phyloP scores from a whole-genome alignment of 1,140 invertebrate species.

The Helicoverpa zea region DNA sequence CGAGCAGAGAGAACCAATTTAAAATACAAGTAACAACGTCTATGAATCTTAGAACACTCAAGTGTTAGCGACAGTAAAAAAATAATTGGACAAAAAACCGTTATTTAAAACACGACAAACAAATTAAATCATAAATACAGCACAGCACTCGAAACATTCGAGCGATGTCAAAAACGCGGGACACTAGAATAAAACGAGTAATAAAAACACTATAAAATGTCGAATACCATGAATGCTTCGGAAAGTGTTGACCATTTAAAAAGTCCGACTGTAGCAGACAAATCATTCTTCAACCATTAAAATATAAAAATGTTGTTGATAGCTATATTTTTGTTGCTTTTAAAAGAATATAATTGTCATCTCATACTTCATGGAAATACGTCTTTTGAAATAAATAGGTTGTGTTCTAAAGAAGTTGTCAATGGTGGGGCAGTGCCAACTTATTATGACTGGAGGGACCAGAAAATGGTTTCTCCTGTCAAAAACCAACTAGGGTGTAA shows the following conservation, averaged over 20 bases:
- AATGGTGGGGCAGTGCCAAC: conserved; percentile 47
- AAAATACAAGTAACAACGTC: no score
- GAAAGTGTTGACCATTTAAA: conserved; percentile 57
- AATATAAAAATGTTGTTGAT: conserved; percentile 12
- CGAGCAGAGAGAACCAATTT: no score
- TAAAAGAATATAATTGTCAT: conserved; percentile 14
- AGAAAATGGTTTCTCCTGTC: conserved; percentile 57
- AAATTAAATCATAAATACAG: conserved; percentile 26
- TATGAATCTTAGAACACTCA: neutral
- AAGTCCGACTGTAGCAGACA: conserved; percentile 43
- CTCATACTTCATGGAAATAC: neutral
- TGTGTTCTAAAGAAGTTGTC: neutral
- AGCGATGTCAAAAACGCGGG: conserved; percentile 50
- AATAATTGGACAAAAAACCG: conserved; percentile 50
- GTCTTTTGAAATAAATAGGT: neutral
- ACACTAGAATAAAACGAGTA: conserved; percentile 47
- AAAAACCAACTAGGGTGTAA: conserved; percentile 62
- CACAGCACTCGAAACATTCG: conserved; percentile 14
- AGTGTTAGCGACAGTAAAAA: conserved; percentile 48
- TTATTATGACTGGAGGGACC: conserved; percentile 66
- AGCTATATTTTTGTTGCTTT: neutral
- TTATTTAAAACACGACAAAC: conserved; percentile 50
- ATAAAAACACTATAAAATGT: conserved; percentile 58
- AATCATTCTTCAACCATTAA: neutral
- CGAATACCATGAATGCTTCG: conserved; percentile 55